Base-by-base conservation (phyloP, 2,888 invertebrate genomes). In the Agonopterix alstromeriana region DNA sequence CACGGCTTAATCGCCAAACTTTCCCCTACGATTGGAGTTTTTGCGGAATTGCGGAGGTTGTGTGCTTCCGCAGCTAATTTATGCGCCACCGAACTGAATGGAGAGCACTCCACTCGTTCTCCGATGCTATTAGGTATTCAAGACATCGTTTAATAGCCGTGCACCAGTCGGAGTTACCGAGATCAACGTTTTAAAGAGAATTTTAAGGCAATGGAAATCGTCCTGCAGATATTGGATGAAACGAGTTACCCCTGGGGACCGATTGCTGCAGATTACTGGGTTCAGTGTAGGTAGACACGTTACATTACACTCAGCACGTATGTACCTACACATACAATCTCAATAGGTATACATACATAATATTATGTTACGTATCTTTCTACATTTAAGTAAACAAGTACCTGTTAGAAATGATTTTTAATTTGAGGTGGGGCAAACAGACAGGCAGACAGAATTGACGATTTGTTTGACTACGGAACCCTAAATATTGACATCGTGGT, bases 1-100 rank as follows among this genome's bases (percentile, higher is more conserved):
- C 82, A 77, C 73, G 82, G 82, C 84, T 87, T 87, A 88, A 88
- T 87, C 85, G 82, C 80, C 81, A 74, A 87, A 88, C 85, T 88
- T 88, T 86, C 70, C 81, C 79, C 77, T 76, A 77, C 85, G 74
- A 86, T 85, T 82, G 79, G 83, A 86, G 79, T 87, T 88, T 88
- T 88, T 88, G 85, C 67, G 78, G 77, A 77, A 78, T 73, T 77
- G 78, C 74, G 73, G 79, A 63, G 70, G 74, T 70, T 64, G 73
- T 75, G 73, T 74, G 75, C 70, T 64, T 65, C 62, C 67, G 60
- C 71, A 70, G 73, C 75, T 87, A 87, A 87, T 86, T 87, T 88
- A 87, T 86, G 80, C 27, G 27, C 67, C 61, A 60, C 67, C 66
- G 69, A 82, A 48, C 27, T 48, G 53, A 42, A 47, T 47, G 35